phyloP scores from a whole-genome alignment of 2,888 invertebrate species.

The Cerceris rybyensis region DNA sequence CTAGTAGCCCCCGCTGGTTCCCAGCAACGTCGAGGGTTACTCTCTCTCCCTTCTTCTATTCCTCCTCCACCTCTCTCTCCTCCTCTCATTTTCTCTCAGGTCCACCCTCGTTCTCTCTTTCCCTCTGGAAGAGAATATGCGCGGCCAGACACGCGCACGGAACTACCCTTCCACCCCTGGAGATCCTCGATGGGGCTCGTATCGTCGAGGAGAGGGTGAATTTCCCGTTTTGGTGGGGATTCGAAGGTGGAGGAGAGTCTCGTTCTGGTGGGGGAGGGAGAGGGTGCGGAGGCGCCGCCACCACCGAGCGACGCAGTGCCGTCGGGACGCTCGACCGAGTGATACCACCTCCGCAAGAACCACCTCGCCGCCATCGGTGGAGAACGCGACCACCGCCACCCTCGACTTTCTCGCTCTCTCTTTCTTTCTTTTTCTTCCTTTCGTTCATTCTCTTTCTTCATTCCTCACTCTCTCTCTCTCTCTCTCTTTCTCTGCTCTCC shows the following conservation, averaged over 20 bases:
- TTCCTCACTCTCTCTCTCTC: constrained; percentile 28
- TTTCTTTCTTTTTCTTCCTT: constrained; percentile 5
- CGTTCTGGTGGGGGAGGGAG: constrained; percentile 45
- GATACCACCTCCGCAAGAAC: constrained; percentile 56
- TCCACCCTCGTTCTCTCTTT: constrained; percentile 5
- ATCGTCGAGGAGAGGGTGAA: constrained; percentile 46
- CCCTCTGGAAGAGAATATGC: constrained; percentile 43
- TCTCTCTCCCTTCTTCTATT: constrained; percentile 28
- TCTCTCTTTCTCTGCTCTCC: neutral
- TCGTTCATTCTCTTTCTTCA: no score
- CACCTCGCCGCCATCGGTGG: constrained; percentile 23
- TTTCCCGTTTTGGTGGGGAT: constrained; percentile 30
- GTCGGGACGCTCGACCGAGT: constrained; percentile 79
- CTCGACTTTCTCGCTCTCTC: constrained; percentile 33
- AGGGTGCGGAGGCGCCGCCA: constrained; percentile 76
- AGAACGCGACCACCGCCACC: constrained; percentile 37
- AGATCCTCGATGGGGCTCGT: constrained; percentile 31
- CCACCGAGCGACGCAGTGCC: constrained; percentile 80
- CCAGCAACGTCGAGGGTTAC: constrained; percentile 63
- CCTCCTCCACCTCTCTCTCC: constrained; percentile 49
- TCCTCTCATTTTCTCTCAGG: constrained; percentile 30
- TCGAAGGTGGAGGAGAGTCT: constrained; percentile 35
- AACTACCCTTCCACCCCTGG: constrained; percentile 19
- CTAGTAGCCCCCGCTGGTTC: constrained; percentile 49
- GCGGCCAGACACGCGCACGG: constrained; percentile 56